Conservation (phyloP, 2,797 vertebrate genomes). For the Anas bahamensis region DNA sequence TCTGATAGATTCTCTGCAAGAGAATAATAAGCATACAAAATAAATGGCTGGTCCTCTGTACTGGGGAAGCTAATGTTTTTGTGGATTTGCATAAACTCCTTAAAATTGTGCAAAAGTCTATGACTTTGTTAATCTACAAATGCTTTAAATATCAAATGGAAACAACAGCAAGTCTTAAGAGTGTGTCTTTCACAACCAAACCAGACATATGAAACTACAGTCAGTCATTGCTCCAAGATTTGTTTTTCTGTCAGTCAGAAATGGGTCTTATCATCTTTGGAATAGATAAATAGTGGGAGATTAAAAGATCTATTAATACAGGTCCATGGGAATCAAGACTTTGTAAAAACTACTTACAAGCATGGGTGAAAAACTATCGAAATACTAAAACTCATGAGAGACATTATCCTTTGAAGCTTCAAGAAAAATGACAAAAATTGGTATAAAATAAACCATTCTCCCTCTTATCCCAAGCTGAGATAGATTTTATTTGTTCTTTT, state of each 20-base stretch:
- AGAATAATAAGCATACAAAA: neutral
- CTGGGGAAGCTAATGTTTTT: neutral
- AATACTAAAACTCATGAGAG: neutral
- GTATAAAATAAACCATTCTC: neutral
- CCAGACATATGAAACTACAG: neutral
- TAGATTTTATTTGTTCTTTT: neutral
- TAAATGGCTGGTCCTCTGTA: neutral
- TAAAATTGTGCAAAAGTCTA: neutral
- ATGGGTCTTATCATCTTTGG: neutral
- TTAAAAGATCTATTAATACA: neutral
- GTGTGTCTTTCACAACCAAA: neutral
- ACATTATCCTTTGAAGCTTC: neutral
- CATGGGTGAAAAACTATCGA: neutral
- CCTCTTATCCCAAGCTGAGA: neutral
- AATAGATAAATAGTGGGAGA: neutral
- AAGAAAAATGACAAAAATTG: neutral
- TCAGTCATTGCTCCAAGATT: neutral
- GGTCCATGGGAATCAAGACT: neutral
- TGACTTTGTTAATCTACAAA: neutral
- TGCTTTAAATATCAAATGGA: neutral
- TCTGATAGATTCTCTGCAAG: neutral
- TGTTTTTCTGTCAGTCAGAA: neutral
- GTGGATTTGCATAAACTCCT: neutral
- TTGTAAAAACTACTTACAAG: neutral
- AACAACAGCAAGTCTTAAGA: neutral